These are phyloP conservation scores for Zosterops japonicus DNA, from an alignment of 2,113 vertebrate species.

Conservation along the genomic window DNA sequence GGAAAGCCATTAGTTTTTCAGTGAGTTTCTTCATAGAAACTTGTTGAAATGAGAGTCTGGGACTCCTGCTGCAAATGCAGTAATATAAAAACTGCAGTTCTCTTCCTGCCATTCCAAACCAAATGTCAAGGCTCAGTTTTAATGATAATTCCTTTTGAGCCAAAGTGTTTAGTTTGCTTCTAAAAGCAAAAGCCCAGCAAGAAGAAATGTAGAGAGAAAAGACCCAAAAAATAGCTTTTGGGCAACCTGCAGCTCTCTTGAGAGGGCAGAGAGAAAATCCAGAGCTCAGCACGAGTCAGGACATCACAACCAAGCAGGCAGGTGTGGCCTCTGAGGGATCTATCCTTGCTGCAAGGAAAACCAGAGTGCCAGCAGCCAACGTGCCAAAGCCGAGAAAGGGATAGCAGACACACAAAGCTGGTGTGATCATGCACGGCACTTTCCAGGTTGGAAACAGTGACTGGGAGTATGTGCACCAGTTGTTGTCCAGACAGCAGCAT, in stretches of 20 bases:
- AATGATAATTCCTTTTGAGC: not conserved
- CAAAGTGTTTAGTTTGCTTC: not conserved
- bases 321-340: not conserved
- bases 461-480: not conserved
- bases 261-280: not conserved
- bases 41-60: not conserved
- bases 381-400: not conserved
- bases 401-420: not conserved
- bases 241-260: not conserved
- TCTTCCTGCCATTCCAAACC: not conserved
- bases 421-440: fast-evolving
- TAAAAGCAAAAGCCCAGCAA: not conserved
- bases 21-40: not conserved
- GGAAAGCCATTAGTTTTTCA: not conserved
- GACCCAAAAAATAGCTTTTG: not conserved
- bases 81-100: not conserved
- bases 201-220: not conserved
- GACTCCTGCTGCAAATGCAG: not conserved
- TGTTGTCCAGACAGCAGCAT: not conserved
- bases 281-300: fast-evolving
- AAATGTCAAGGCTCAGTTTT: not conserved
- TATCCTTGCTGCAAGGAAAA: not conserved
- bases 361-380: fast-evolving
- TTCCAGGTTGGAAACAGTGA: not conserved
- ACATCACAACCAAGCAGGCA: not conserved